Conservation (phyloP, 2,797 vertebrate species). For the Anisognathus igniventris region DNA sequence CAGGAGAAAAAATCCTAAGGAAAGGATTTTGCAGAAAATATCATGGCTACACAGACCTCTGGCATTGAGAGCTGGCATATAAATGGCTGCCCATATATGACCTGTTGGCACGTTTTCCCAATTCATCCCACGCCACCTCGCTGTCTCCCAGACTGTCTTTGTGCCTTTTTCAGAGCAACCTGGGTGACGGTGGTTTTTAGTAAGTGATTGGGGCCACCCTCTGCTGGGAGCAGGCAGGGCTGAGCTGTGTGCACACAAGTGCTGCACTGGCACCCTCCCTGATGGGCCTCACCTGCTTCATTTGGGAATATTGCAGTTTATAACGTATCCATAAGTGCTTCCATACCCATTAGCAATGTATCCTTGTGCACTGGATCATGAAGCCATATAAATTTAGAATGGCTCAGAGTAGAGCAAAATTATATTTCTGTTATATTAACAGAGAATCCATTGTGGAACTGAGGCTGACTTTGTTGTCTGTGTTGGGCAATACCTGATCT, state of each 20-base stretch:
- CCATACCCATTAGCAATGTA: background rate
- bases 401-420: background rate
- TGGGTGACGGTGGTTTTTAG: background rate
- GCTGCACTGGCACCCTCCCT: accelerated
- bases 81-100: background rate
- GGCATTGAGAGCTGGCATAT: background rate
- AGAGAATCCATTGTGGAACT: background rate
- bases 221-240: background rate
- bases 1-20: too few relatives aligned
- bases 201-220: background rate
- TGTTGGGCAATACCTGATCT: background rate
- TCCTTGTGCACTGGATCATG: background rate
- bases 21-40: too few relatives aligned
- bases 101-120: background rate
- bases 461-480: background rate
- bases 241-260: background rate
- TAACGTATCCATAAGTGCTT: background rate
- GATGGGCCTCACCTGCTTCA: background rate
- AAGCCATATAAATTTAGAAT: background rate
- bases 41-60: background rate
- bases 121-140: background rate
- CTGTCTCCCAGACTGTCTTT: background rate
- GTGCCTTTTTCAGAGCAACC: background rate
- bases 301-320: background rate
- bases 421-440: background rate